Evolutionary conservation across 2,113 vertebrate species (phyloP).

Genomic region (Sorex fumeus): DNA sequence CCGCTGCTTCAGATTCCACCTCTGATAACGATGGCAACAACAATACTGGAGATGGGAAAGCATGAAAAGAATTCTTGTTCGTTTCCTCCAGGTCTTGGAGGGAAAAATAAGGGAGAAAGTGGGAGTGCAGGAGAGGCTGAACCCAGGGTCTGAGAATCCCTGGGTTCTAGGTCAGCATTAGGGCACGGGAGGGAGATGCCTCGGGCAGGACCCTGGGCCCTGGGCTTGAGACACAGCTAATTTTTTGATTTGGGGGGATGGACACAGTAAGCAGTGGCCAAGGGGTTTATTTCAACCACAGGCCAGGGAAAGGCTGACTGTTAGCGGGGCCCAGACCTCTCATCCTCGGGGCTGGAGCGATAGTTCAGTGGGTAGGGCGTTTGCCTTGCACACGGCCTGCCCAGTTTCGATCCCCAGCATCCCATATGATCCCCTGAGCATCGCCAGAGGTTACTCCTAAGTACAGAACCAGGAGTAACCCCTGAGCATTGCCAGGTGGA

Average conservation of each 20-base stretch:
- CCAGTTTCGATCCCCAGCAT: too few relatives aligned
- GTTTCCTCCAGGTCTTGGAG: constrained; percentile 70
- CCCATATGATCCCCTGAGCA: too few relatives aligned
- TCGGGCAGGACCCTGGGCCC: not conserved
- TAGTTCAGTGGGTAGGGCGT: too few relatives aligned
- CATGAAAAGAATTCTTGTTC: constrained; percentile 72
- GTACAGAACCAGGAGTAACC: too few relatives aligned
- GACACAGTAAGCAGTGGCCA: not conserved
- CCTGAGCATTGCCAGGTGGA: too few relatives aligned
- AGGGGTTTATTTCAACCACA: not conserved
- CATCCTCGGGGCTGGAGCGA: too few relatives aligned
- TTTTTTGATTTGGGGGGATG: not conserved
- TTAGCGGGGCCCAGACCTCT: not conserved
- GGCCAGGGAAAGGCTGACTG: not conserved
- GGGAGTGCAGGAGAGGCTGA: not conserved
- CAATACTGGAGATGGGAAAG: constrained; percentile 49
- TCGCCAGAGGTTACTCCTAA: too few relatives aligned
- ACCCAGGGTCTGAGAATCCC: not conserved
- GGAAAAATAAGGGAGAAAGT: not conserved
- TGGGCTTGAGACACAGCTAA: not conserved
- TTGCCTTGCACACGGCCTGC: too few relatives aligned
- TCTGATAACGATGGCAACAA: constrained; percentile 67
- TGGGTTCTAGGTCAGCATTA: not conserved
- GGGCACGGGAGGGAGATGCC: not conserved
- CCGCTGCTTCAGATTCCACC: constrained; percentile 69